A percentile compares a stretch with the other conserved stretches of the same genome.
phyloP scores from a whole-genome alignment of 2,113 vertebrate species.

The Epinephelus lanceolatus region DNA sequence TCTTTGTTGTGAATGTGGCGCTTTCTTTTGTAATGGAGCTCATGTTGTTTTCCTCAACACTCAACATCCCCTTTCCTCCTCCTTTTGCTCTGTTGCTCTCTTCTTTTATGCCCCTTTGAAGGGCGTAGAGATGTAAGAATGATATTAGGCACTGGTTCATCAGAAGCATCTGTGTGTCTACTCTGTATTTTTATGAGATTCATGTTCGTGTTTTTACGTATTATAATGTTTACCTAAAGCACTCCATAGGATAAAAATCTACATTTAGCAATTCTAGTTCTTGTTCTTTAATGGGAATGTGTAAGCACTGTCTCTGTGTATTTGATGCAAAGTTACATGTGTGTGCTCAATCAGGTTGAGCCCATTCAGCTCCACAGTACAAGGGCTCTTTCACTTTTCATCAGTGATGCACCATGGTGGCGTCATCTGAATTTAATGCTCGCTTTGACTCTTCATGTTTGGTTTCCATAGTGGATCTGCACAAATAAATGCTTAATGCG shows the following conservation, averaged over 20 bases:
- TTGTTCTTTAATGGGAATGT: background rate
- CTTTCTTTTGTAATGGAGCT: slow-evolving; percentile 75
- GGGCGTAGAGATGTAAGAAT: background rate
- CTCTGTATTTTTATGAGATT: background rate
- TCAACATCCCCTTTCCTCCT: slow-evolving; percentile 29
- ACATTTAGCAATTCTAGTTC: background rate
- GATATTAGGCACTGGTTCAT: slow-evolving; percentile 12
- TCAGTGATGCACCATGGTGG: background rate
- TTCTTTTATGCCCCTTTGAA: slow-evolving; percentile 36
- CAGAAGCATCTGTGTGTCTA: slow-evolving; percentile 21
- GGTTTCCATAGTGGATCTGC: slow-evolving; percentile 61
- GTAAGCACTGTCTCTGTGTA: background rate
- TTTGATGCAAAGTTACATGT: background rate
- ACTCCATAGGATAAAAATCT: background rate
- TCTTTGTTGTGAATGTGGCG: slow-evolving; percentile 73
- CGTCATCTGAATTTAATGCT: slow-evolving; percentile 27
- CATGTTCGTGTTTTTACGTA: background rate
- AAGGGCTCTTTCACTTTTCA: background rate
- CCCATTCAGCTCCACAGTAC: background rate
- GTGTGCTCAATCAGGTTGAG: background rate
- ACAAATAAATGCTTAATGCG: slow-evolving; percentile 39
- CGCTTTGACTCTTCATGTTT: slow-evolving; percentile 34
- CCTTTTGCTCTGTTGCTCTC: slow-evolving; percentile 15
- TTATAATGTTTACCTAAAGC: slow-evolving; percentile 22
- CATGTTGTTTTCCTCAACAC: slow-evolving; percentile 63